These are phyloP conservation scores for Andrena bucephala DNA, from an alignment of 2,888 invertebrate genomes.

Conservation along the genomic window DNA sequence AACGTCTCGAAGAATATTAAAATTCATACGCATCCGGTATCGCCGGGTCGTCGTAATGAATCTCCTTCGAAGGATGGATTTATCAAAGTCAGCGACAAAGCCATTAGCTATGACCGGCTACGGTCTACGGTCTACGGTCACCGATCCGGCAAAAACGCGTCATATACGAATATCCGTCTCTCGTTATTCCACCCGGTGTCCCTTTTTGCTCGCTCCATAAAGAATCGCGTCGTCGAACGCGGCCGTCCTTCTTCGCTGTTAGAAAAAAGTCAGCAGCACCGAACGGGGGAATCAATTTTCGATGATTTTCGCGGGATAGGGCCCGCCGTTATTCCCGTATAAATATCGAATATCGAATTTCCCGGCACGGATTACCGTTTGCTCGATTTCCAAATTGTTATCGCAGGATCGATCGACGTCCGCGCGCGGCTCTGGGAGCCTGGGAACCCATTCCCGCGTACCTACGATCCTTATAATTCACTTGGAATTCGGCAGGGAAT, in stretches of 20 bases:
- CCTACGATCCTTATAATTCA: slow-evolving; percentile 53
- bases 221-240: not conserved
- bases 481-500: slow-evolving; percentile 43
- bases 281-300: not conserved
- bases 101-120: slow-evolving; percentile 37
- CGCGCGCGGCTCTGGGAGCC: not conserved
- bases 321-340: not conserved
- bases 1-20: slow-evolving; percentile 32
- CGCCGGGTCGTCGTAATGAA: slow-evolving; percentile 34
- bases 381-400: slow-evolving; percentile 38
- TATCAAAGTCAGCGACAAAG: slow-evolving; percentile 49
- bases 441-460: slow-evolving; percentile 14
- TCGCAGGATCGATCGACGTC: slow-evolving; percentile 35
- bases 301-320: not conserved
- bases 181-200: slow-evolving; percentile 11
- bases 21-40: slow-evolving; percentile 41
- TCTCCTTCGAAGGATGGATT: slow-evolving; percentile 44
- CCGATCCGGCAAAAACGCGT: slow-evolving; percentile 39
- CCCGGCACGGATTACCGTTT: slow-evolving; percentile 33
- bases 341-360: slow-evolving; percentile 44
- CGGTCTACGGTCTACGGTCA: not conserved
- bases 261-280: not conserved
- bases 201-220: not conserved
- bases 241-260: not conserved
- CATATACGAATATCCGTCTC: slow-evolving; percentile 38